phyloP scores from a whole-genome alignment of 2,888 invertebrate species.

The Drosophila mimetica region DNA sequence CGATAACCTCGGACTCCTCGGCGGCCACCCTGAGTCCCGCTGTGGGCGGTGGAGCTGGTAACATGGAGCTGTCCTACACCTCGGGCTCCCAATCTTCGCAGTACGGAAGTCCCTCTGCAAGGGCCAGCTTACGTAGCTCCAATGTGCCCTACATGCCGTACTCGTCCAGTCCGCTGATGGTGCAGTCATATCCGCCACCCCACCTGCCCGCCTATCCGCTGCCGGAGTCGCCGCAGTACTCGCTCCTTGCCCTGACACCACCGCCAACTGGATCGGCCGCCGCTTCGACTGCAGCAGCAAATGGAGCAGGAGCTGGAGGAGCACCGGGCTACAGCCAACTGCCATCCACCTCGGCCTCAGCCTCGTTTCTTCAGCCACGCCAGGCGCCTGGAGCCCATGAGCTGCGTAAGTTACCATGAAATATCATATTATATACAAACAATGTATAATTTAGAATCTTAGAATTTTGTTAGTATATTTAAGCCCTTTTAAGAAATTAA shows the following conservation, averaged over 20 bases:
- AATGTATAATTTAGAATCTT: no score
- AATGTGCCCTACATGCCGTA: slow-evolving; percentile 82
- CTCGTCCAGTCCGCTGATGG: slow-evolving; percentile 81
- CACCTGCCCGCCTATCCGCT: slow-evolving; percentile 71
- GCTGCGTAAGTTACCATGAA: slow-evolving; percentile 71
- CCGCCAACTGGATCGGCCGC: slow-evolving; percentile 29
- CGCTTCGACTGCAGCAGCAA: slow-evolving; percentile 15
- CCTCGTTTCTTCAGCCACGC: slow-evolving; percentile 50
- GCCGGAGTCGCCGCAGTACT: slow-evolving; percentile 76
- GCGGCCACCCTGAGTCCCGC: slow-evolving; percentile 82
- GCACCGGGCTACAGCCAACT: slow-evolving; percentile 64
- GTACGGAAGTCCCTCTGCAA: slow-evolving; percentile 76
- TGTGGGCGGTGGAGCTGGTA: slow-evolving; percentile 55
- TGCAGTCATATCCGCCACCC: slow-evolving; percentile 83
- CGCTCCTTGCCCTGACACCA: slow-evolving; percentile 61
- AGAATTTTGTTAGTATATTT: no score
- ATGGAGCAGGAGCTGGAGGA: slow-evolving; percentile 11
- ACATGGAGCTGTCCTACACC: slow-evolving; percentile 66
- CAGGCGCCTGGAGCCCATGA: slow-evolving; percentile 67
- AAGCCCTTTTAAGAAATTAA: no score
- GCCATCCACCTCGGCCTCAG: slow-evolving; percentile 72
- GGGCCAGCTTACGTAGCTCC: slow-evolving; percentile 74
- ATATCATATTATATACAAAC: neutral
- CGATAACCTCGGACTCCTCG: slow-evolving; percentile 82
- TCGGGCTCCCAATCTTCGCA: slow-evolving; percentile 77